Base-by-base conservation (phyloP, 1,140 invertebrate genomes). In the Hyles euphorbiae region DNA sequence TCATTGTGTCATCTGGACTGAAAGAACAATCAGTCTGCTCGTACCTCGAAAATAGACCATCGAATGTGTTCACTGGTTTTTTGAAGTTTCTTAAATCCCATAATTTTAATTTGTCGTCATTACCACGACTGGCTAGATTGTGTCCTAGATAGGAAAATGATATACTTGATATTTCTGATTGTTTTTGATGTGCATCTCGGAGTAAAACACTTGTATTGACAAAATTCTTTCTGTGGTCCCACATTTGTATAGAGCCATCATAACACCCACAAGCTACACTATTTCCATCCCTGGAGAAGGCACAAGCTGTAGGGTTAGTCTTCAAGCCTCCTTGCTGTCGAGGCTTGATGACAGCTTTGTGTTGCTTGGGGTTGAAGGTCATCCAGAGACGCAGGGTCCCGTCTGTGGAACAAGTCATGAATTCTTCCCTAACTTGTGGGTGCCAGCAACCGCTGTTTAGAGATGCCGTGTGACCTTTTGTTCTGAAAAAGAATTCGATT, bases 231-330 rank as follows among this genome's bases (percentile, higher is more conserved):
- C 98, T 92, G 53, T 97, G 94, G 83, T 99, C 98, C 98, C 98
- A 99, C 87, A 99, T 95, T 85, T 99, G 98, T 68, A 99, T 94
- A 0, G 97, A 98, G 2, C 99, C 99, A 88, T 99, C 98, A 34
- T 93, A 91, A 78, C 98, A 99, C 0, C 94, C 98, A 49, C 59
- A 61, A 0, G 96, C 54, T 5, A 99, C 93, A 0, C 95, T 92
- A 57, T 95, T 94, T 0, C 98, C 98, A 85, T 99, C 98, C 58
- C 95, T 89, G 60, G 93, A 97, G 73, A 95, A 98, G 2, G 91
- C 90, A 72, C 97, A 97, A 0, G 96, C 90, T 0, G 95, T 97
- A 0, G 98, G 97, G 45, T 94, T 92, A 0, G 96, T 96, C 87
- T 97, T 96, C 0, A 99, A 90, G 0, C 99, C 99, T 64, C 95